Evolutionary conservation across 2,888 invertebrate species (phyloP).

Genomic region (Macrophya annulata): DNA sequence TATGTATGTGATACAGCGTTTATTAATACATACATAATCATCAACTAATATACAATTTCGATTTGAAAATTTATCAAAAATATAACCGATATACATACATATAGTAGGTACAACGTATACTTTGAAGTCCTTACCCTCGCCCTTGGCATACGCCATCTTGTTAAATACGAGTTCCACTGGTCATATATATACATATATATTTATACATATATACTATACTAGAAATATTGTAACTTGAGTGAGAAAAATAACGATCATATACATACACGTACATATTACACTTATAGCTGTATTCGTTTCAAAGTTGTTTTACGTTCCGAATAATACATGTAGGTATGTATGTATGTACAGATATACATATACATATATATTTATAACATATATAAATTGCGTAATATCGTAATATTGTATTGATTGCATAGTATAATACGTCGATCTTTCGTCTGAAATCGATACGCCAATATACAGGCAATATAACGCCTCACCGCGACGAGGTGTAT

Average conservation of each 20-base stretch:
- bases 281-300: background rate
- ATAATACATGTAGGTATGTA: too few species aligned
- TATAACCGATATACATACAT: background rate
- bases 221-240: constrained; percentile 12
- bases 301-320: background rate
- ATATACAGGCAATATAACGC: constrained; percentile 31
- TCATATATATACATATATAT: background rate
- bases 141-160: constrained; percentile 3
- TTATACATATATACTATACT: background rate
- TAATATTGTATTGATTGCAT: constrained; percentile 4
- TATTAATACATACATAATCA: background rate
- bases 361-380: too few species aligned
- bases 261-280: too few species aligned
- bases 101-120: too few species aligned
- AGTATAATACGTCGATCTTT: constrained; percentile 21
- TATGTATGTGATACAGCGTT: background rate
- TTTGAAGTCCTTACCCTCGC: background rate
- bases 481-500: background rate
- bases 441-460: constrained; percentile 24
- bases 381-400: background rate
- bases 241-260: background rate
- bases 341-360: background rate
- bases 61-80: background rate
- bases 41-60: background rate
- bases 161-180: background rate